These are phyloP conservation scores for Delphinus delphis DNA, from an alignment of 2,113 vertebrate genomes.

Conservation along the genomic window DNA sequence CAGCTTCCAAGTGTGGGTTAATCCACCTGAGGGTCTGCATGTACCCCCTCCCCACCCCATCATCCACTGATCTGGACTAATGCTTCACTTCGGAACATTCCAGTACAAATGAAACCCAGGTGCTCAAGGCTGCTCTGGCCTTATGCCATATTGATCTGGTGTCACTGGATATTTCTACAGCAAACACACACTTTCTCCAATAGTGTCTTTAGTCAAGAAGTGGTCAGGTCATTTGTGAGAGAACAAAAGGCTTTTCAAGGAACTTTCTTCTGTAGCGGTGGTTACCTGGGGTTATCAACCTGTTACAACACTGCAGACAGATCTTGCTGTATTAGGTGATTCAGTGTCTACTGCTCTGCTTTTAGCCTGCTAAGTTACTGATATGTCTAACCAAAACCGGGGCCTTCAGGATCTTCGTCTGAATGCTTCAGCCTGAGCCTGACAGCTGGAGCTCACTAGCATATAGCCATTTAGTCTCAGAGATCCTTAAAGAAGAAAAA, in stretches of 20 bases:
- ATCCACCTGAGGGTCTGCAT: background rate
- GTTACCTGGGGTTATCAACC: slow-evolving; percentile 40
- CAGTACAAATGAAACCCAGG: background rate
- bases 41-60: background rate
- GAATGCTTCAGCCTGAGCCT: background rate
- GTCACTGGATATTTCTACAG: slow-evolving; percentile 8
- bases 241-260: slow-evolving; percentile 55
- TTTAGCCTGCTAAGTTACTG: slow-evolving; percentile 14
- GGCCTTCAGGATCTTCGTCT: background rate
- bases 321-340: background rate
- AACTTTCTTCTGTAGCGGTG: background rate
- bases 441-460: slow-evolving; percentile 1
- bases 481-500: background rate
- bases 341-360: background rate
- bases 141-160: slow-evolving; percentile 38
- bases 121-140: slow-evolving; percentile 15
- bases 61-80: background rate
- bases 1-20: background rate
- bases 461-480: background rate
- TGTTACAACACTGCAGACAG: slow-evolving; percentile 2
- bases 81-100: background rate
- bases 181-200: slow-evolving; percentile 23
- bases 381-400: background rate
- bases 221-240: slow-evolving; percentile 28
- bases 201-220: slow-evolving; percentile 13